These are phyloP conservation scores for Hipparchia sbordonii DNA, from an alignment of 2,888 invertebrate genomes.

Conservation along the genomic window DNA sequence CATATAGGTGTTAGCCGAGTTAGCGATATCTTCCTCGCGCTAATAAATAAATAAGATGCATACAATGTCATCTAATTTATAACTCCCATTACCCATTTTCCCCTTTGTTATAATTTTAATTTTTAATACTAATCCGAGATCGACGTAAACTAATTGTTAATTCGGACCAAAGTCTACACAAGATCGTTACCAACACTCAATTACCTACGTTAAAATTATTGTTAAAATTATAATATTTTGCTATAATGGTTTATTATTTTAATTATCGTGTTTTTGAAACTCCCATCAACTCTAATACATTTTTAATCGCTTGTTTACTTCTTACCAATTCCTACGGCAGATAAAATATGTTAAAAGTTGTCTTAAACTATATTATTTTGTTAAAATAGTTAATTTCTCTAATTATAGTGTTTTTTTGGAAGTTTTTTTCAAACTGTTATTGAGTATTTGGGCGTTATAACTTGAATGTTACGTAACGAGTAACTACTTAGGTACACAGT, in stretches of 20 bases:
- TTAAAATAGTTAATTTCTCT: background rate
- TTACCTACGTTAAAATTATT: too few species aligned
- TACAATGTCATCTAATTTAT: conserved; percentile 38
- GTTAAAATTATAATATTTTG: too few species aligned
- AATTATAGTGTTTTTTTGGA: background rate
- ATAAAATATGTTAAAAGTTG: background rate
- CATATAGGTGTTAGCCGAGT: conserved; percentile 67
- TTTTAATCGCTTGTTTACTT: too few species aligned
- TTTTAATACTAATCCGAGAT: background rate
- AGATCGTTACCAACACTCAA: too few species aligned
- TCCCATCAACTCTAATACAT: too few species aligned
- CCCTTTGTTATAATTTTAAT: conserved; percentile 12
- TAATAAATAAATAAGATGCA: conserved; percentile 77
- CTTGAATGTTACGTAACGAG: conserved; percentile 32
- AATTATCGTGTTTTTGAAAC: too few species aligned
- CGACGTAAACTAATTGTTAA: background rate
- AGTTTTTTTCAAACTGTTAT: background rate
- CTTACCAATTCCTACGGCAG: too few species aligned
- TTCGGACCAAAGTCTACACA: background rate
- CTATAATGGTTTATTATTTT: too few species aligned
- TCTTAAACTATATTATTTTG: background rate
- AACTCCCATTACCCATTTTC: conserved; percentile 4
- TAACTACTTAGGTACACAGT: conserved; percentile 21
- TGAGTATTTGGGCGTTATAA: conserved; percentile 23
- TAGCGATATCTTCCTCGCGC: conserved; percentile 63